These are phyloP conservation scores for Sphecodes monilicornis DNA, from an alignment of 2,888 invertebrate species.

Conservation along the genomic window DNA sequence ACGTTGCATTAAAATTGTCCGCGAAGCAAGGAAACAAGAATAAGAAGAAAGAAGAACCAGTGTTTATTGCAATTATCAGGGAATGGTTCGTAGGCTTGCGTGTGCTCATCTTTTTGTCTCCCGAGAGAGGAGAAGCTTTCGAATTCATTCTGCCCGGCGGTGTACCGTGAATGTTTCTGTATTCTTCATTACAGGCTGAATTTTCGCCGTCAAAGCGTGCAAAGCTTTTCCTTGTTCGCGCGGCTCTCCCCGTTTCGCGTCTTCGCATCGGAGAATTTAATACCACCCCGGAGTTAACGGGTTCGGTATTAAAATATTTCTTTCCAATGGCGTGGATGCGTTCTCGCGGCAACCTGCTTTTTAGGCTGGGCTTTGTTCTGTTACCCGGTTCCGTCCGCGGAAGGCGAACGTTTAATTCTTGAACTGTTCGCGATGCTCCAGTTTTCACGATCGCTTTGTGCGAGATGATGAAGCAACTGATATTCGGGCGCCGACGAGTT, in stretches of 20 bases:
- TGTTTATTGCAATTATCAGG: not conserved
- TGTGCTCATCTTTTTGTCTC: not conserved
- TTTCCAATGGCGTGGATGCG: conserved; percentile 35
- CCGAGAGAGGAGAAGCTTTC: conserved; percentile 12
- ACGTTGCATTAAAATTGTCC: not conserved
- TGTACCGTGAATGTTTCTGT: conserved; percentile 17
- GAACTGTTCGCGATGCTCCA: conserved; percentile 24
- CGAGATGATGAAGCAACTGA: conserved; percentile 3
- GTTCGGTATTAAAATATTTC: conserved; percentile 55
- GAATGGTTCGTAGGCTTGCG: not conserved
- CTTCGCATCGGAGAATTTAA: conserved; percentile 56
- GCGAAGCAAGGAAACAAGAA: no score
- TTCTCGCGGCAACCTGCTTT: conserved; percentile 39
- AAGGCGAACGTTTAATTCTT: conserved; percentile 41
- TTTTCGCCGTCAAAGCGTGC: conserved; percentile 45
- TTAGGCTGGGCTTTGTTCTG: conserved; percentile 31
- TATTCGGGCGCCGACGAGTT: not conserved
- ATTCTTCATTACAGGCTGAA: conserved; percentile 46
- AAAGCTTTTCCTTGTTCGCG: conserved; percentile 44
- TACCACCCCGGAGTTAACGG: conserved; percentile 51
- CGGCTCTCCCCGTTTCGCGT: conserved; percentile 31
- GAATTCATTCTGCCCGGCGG: conserved; percentile 25
- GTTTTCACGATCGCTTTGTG: conserved; percentile 26
- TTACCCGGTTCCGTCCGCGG: not conserved
- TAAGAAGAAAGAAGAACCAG: not conserved